These are phyloP conservation scores for Epinotia nisella DNA, from an alignment of 2,888 invertebrate species.

Conservation along the genomic window DNA sequence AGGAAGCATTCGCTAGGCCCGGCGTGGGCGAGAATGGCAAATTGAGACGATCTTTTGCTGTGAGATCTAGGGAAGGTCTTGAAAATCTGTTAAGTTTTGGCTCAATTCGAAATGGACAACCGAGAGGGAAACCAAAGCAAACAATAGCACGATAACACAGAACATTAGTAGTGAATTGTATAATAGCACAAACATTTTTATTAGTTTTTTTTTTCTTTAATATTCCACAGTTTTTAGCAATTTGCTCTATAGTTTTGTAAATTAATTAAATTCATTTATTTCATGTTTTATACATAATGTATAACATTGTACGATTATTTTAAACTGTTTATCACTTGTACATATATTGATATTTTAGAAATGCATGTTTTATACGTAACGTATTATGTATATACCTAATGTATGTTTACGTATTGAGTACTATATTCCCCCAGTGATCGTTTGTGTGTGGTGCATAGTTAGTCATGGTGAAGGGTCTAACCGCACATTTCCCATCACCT, in stretches of 20 bases:
- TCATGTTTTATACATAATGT: background rate
- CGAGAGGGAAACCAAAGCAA: slow-evolving; percentile 66
- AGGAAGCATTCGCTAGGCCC: slow-evolving; percentile 69
- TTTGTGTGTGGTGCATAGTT: slow-evolving; percentile 22
- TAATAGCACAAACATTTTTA: slow-evolving; percentile 11
- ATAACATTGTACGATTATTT: slow-evolving; percentile 4
- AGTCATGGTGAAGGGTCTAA: slow-evolving; percentile 60
- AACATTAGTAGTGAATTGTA: slow-evolving; percentile 39
- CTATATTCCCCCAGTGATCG: slow-evolving; percentile 15
- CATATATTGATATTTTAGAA: slow-evolving; percentile 9
- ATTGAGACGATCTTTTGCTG: slow-evolving; percentile 75
- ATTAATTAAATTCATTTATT: background rate
- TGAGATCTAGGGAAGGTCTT: slow-evolving; percentile 77
- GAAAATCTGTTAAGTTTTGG: slow-evolving; percentile 74
- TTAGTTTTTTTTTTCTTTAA: slow-evolving; percentile 22
- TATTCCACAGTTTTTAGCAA: slow-evolving; percentile 10
- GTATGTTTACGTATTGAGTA: slow-evolving; percentile 3
- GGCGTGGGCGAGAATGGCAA: slow-evolving; percentile 69
- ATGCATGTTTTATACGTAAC: slow-evolving; percentile 30
- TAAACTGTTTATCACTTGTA: background rate
- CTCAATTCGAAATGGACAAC: slow-evolving; percentile 66
- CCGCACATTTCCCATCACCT: slow-evolving; percentile 62
- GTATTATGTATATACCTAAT: background rate
- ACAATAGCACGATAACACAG: slow-evolving; percentile 53
- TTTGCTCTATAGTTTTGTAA: background rate